These are phyloP conservation scores for Ophion slaviceki DNA, from an alignment of 2,888 invertebrate species.

Conservation along the genomic window DNA sequence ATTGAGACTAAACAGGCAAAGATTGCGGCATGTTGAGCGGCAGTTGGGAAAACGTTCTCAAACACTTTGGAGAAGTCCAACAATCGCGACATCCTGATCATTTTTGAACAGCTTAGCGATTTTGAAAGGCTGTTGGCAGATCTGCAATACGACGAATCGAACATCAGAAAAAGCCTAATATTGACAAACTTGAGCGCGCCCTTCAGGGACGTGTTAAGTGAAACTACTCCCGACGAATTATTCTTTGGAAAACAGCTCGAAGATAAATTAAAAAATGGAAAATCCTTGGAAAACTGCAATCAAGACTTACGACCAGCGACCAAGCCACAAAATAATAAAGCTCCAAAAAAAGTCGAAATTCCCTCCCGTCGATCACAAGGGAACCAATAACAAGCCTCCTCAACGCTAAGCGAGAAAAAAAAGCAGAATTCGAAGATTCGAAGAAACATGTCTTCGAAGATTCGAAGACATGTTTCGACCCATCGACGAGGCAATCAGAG, in stretches of 20 bases:
- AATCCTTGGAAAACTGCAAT: slow-evolving; percentile 12
- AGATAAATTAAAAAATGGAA: slow-evolving; percentile 55
- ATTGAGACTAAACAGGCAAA: slow-evolving; percentile 28
- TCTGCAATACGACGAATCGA: too few relatives aligned
- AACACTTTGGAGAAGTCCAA: slow-evolving; percentile 8
- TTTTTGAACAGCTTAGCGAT: slow-evolving; percentile 26
- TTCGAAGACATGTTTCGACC: not conserved
- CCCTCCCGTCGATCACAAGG: slow-evolving; percentile 42
- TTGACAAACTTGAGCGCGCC: slow-evolving; percentile 16
- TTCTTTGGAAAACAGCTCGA: slow-evolving; percentile 55
- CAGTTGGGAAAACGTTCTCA: not conserved
- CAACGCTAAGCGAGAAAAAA: not conserved
- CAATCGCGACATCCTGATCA: slow-evolving; percentile 8
- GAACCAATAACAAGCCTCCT: slow-evolving; percentile 6
- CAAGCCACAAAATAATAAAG: slow-evolving; percentile 24
- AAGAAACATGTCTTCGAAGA: too few relatives aligned
- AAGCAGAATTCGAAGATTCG: not conserved
- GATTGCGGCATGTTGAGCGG: slow-evolving; percentile 20
- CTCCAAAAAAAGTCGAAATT: slow-evolving; percentile 44
- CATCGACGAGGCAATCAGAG: slow-evolving; percentile 31
- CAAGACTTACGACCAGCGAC: slow-evolving; percentile 28
- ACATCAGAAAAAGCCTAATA: too few relatives aligned
- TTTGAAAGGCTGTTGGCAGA: too few relatives aligned
- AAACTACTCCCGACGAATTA: slow-evolving; percentile 39
- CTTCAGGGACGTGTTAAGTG: slow-evolving; percentile 29